Percentiles rank a stretch among this genome's conserved stretches.
phyloP scores from a whole-genome alignment of 2,888 invertebrate species.

The Julus scanicus region DNA sequence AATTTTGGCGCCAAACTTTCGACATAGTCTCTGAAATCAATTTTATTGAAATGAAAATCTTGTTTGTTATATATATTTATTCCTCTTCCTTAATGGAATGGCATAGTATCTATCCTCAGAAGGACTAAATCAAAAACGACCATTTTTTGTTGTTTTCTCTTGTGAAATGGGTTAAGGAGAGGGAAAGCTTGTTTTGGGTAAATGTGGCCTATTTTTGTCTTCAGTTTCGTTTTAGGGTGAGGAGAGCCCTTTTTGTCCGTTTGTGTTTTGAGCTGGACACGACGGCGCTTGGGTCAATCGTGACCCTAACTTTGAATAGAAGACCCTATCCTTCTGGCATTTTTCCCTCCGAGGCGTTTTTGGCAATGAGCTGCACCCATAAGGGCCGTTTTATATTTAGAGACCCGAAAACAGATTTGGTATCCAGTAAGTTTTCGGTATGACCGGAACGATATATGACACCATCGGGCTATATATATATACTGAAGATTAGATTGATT shows the following conservation, averaged over 20 bases:
- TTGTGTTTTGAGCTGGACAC: background rate
- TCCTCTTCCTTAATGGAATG: too few relatives aligned
- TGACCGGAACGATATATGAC: too few relatives aligned
- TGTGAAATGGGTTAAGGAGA: slow-evolving; percentile 23
- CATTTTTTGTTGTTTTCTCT: background rate
- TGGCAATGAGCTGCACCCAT: background rate
- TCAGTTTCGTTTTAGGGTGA: background rate
- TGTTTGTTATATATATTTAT: too few relatives aligned
- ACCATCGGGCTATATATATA: too few relatives aligned
- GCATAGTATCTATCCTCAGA: too few relatives aligned
- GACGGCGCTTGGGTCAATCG: background rate
- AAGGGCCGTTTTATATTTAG: background rate
- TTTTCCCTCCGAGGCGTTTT: slow-evolving; percentile 10
- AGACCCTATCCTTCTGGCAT: slow-evolving; percentile 15
- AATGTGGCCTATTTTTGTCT: slow-evolving; percentile 9
- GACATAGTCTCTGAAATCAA: too few relatives aligned
- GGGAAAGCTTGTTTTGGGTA: background rate
- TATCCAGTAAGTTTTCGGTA: too few relatives aligned
- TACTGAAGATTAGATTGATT: too few relatives aligned
- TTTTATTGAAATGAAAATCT: too few relatives aligned
- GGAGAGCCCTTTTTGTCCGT: slow-evolving; percentile 29
- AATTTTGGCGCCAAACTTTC: too few relatives aligned
- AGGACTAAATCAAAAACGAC: background rate
- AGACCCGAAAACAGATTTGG: background rate
- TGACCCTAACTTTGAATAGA: background rate